Percentiles rank a stretch among this genome's conserved stretches.
These are phyloP conservation scores for Chloebia gouldiae DNA, from an alignment of 2,113 vertebrate genomes.

Conservation along the genomic window DNA sequence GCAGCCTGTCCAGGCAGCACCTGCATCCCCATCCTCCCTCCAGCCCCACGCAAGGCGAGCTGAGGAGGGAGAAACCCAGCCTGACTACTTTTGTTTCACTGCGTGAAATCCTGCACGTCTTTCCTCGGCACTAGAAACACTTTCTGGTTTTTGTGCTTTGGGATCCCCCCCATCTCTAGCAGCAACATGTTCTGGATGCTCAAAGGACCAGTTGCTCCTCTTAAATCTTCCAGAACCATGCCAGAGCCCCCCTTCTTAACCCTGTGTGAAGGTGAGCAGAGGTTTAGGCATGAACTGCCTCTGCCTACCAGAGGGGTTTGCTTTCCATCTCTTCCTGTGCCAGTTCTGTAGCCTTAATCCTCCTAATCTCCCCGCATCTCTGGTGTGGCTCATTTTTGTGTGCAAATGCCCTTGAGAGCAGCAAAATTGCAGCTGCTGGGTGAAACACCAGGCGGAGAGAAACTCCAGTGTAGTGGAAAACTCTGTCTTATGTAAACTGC, in stretches of 20 bases:
- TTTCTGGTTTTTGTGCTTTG: background rate
- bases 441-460: background rate
- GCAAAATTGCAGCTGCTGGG: conserved; percentile 1
- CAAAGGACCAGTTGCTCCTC: fast-evolving
- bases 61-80: background rate
- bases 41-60: fast-evolving
- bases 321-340: background rate
- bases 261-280: background rate
- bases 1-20: background rate
- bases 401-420: conserved; percentile 27
- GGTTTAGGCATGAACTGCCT: background rate
- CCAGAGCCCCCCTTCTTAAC: background rate
- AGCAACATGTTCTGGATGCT: fast-evolving
- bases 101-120: fast-evolving
- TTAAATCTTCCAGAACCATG: background rate
- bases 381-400: conserved; percentile 32
- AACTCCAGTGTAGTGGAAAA: background rate
- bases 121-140: background rate
- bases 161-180: background rate
- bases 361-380: conserved; percentile 29
- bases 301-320: background rate
- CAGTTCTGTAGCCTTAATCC: conserved; percentile 30
- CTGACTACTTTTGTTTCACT: background rate
- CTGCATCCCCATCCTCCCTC: background rate
- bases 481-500: conserved; percentile 24